A percentile compares a stretch with the other conserved stretches of the same genome.
These are phyloP conservation scores for cattle (Bos taurus) DNA, from an alignment of 2,113 vertebrate species.

Conservation along the genomic window ARS-UCD2.0 NC_037351.1:39675501-39676000, in stretches of 20 bases:
- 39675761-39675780: neutral
- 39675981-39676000: neutral
- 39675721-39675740: neutral
- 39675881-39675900: neutral
- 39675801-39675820: neutral
- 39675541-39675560: neutral
- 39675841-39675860: neutral
- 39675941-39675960: neutral
- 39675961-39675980: neutral
- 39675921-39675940: neutral
- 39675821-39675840: neutral
- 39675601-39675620: neutral
- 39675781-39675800: neutral
- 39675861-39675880: neutral
- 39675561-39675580: slow-evolving; percentile 4
- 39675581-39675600: neutral
- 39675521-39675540: neutral
- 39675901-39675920: neutral
- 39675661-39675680: neutral
- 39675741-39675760: neutral
- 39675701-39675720: neutral
- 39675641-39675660: neutral
- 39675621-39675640: neutral
- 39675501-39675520: neutral
- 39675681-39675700: neutral